phyloP scores from a whole-genome alignment of 2,113 vertebrate species.

The Anguilla japonica region DNA sequence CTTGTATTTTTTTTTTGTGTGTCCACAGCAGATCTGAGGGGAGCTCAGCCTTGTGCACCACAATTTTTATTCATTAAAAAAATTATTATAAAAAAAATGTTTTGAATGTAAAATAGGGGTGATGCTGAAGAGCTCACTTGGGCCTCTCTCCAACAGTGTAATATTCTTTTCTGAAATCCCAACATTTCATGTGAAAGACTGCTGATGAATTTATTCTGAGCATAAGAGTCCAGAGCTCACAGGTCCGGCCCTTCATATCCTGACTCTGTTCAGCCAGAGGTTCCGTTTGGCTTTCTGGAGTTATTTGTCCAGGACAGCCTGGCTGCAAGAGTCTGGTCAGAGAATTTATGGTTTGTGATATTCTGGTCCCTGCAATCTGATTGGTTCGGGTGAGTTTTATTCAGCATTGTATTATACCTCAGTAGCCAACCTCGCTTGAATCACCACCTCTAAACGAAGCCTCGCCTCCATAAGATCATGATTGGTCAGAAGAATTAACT shows the following conservation, averaged over 20 bases:
- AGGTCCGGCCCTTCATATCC: not conserved
- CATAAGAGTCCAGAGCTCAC: not conserved
- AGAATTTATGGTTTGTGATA: no score
- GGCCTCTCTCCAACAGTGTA: not conserved
- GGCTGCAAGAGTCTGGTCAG: no score
- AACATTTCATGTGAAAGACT: not conserved
- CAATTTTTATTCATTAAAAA: conserved; percentile 9
- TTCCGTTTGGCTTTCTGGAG: no score
- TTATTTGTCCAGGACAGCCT: no score
- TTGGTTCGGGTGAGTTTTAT: not conserved
- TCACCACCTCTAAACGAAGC: no score
- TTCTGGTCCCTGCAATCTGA: not conserved
- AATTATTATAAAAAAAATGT: conserved; percentile 6
- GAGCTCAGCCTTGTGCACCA: not conserved
- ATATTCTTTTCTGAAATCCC: not conserved
- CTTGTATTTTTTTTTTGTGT: conserved; percentile 35
- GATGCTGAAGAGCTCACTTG: not conserved
- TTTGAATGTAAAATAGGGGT: conserved; percentile 22
- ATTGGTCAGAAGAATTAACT: no score
- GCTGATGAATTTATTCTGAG: not conserved
- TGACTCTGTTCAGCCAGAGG: no score
- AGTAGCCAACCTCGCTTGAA: no score
- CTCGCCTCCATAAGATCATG: no score
- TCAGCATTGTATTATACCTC: no score
- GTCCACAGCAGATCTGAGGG: conserved; percentile 31